phyloP scores from a whole-genome alignment of 2,113 vertebrate genomes.

The Lepus europaeus region DNA sequence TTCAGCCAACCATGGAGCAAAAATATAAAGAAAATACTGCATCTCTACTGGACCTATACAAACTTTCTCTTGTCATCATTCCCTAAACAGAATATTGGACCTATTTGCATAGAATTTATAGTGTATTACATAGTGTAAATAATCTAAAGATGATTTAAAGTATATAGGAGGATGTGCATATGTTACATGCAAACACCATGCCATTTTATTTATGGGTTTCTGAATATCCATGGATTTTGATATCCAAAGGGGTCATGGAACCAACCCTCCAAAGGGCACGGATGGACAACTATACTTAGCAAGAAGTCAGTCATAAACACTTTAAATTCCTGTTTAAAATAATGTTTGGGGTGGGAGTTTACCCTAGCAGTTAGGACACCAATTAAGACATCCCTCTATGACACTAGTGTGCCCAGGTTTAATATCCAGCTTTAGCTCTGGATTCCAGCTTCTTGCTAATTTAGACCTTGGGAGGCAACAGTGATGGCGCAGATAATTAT shows the following conservation, averaged over 20 bases:
- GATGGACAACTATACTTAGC: neutral
- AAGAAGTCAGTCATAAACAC: neutral
- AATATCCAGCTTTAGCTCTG: no score
- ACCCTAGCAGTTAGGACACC: no score
- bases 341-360: neutral
- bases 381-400: no score
- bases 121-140: neutral
- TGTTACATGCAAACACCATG: neutral
- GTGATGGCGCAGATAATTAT: no score
- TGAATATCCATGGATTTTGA: neutral
- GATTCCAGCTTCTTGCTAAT: no score
- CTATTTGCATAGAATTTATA: neutral
- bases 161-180: neutral
- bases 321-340: conserved; percentile 22
- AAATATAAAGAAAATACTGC: neutral
- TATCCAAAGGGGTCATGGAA: no score
- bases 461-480: no score
- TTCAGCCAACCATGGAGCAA: neutral
- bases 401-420: no score
- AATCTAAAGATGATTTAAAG: neutral
- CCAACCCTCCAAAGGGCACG: neutral
- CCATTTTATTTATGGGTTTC: neutral
- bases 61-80: neutral
- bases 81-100: neutral
- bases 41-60: neutral